phyloP scores from a whole-genome alignment of 1,140 invertebrate genomes.

The Drosophila sp. region DNA sequence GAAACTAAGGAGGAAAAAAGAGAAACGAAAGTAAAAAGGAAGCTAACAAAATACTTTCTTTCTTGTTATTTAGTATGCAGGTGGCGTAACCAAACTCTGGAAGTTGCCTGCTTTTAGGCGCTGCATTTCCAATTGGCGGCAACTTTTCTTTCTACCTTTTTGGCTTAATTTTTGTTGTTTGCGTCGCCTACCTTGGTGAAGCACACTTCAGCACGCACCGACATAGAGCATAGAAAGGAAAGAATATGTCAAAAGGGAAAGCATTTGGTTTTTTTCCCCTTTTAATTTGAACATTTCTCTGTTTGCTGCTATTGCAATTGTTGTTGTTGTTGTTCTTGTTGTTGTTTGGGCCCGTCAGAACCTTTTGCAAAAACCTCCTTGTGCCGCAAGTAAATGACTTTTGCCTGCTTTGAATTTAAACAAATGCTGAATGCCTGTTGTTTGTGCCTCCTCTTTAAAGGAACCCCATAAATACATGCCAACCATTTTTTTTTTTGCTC shows the following conservation, averaged over 20 bases:
- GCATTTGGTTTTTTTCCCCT: constrained; percentile 59
- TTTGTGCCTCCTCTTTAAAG: constrained; percentile 46
- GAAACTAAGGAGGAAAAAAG: constrained; percentile 3
- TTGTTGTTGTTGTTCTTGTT: constrained; percentile 14
- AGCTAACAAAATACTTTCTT: constrained; percentile 31
- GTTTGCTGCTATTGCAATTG: constrained; percentile 15
- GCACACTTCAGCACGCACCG: constrained; percentile 66
- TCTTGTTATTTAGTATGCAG: constrained; percentile 71
- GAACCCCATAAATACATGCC: constrained; percentile 47
- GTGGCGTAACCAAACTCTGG: constrained; percentile 34
- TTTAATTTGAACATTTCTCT: constrained; percentile 74
- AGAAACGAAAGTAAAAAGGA: constrained; percentile 8
- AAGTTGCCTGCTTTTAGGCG: constrained; percentile 40
- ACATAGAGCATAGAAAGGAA: constrained; percentile 22
- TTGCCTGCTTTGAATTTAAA: constrained; percentile 78
- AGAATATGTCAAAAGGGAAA: constrained; percentile 44
- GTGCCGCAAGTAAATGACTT: constrained; percentile 56
- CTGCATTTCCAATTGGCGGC: constrained; percentile 58
- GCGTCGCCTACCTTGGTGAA: constrained; percentile 47
- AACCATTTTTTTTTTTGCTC: constrained; percentile 34
- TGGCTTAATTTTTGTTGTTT: constrained; percentile 35
- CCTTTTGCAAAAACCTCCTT: not conserved
- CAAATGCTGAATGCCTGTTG: constrained; percentile 62
- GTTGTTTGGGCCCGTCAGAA: constrained; percentile 1
- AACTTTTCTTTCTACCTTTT: constrained; percentile 36